Conservation (phyloP, 2,113 vertebrate genomes). For the Trachemys scripta region DNA sequence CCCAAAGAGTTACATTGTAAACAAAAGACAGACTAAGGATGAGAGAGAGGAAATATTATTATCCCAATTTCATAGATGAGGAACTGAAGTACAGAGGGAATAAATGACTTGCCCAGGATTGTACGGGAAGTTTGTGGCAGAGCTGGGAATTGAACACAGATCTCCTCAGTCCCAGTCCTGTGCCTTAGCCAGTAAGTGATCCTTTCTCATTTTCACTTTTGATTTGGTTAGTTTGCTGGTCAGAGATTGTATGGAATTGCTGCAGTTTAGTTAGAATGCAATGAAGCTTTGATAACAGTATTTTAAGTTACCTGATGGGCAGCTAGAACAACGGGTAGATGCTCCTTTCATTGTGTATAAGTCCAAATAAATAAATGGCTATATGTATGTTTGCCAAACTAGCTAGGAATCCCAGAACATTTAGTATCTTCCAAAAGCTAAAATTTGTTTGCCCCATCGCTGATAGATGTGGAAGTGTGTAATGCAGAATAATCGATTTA, state of each 20-base stretch:
- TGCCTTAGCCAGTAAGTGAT: background rate
- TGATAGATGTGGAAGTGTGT: background rate
- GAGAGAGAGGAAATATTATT: background rate
- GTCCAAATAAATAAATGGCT: background rate
- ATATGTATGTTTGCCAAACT: background rate
- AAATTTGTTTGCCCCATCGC: accelerated
- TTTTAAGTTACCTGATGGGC: background rate
- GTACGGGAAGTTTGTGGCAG: background rate
- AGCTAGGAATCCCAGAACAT: background rate
- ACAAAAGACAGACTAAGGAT: too few relatives aligned
- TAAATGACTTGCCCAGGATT: background rate
- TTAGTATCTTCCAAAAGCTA: background rate
- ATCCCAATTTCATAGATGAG: background rate
- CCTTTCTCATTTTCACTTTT: conserved; percentile 1
- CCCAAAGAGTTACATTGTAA: background rate
- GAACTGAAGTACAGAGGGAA: background rate
- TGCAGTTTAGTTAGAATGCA: background rate
- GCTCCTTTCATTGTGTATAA: background rate
- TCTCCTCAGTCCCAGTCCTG: background rate
- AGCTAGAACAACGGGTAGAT: background rate
- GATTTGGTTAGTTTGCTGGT: background rate
- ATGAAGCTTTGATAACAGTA: background rate
- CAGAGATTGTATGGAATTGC: background rate
- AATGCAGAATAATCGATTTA: background rate
- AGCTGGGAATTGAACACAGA: background rate